phyloP scores from a whole-genome alignment of 2,113 vertebrate species.

The Caloenas nicobarica region DNA sequence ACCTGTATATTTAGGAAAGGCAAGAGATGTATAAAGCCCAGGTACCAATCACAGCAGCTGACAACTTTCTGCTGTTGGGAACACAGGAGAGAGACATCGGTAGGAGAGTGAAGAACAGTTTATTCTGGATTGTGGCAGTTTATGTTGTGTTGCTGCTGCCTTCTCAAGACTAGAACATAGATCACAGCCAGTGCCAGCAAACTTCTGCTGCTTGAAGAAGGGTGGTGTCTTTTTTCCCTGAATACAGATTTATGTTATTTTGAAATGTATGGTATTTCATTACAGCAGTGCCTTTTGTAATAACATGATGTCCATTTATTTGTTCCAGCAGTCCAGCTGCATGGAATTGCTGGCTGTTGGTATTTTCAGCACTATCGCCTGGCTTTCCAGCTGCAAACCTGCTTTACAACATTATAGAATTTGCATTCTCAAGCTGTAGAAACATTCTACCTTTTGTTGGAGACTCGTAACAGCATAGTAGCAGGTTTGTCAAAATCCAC shows the following conservation, averaged over 20 bases:
- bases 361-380: not conserved
- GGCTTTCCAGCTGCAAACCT: not conserved
- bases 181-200: not conserved
- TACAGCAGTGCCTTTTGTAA: not conserved
- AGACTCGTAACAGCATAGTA: not conserved
- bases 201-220: not conserved
- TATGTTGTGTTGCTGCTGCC: not conserved
- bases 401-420: not conserved
- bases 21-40: not conserved
- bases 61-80: not conserved
- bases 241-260: not conserved
- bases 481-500: not conserved
- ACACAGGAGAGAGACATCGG: not conserved
- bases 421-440: not conserved
- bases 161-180: not conserved
- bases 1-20: not conserved
- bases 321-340: not conserved
- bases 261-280: not conserved
- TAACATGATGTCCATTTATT: not conserved
- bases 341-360: not conserved
- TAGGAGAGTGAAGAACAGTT: not conserved
- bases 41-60: not conserved
- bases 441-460: not conserved
- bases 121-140: not conserved
- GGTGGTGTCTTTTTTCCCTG: not conserved